Conservation (phyloP, 2,888 invertebrate species). For the Ferrisia virgata region DNA sequence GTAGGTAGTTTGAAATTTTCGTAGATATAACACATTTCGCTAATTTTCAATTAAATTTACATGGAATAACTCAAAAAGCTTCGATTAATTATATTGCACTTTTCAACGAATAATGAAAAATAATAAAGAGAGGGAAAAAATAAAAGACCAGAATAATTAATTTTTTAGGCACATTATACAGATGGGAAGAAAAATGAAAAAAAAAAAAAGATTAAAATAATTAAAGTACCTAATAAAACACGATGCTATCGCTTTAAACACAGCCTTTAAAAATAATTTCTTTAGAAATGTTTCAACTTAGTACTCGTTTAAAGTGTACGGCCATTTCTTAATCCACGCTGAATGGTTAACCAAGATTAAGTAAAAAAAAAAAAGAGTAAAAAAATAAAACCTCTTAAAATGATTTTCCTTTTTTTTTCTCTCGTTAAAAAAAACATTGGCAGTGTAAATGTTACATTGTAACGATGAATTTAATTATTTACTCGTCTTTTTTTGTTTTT, state of each 20-base stretch:
- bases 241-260: constrained; percentile 31
- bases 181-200: neutral
- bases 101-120: too few species aligned
- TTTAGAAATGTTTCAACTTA: constrained; percentile 20
- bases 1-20: constrained; percentile 30
- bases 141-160: neutral
- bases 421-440: neutral
- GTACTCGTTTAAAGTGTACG: constrained; percentile 2
- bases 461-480: neutral
- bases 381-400: neutral
- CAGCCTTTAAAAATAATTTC: constrained; percentile 28
- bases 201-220: constrained; percentile 1
- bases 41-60: too few species aligned
- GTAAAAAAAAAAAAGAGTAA: neutral
- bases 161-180: constrained; percentile 12
- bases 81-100: constrained; percentile 19
- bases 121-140: neutral
- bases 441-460: neutral
- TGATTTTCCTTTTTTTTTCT: neutral
- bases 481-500: neutral
- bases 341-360: neutral
- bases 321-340: constrained; percentile 4
- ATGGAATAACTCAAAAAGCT: too few species aligned
- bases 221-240: constrained; percentile 30
- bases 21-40: neutral